Evolutionary conservation across 2,888 invertebrate species (phyloP).

Genomic region (Spilosoma lubricipeda): DNA sequence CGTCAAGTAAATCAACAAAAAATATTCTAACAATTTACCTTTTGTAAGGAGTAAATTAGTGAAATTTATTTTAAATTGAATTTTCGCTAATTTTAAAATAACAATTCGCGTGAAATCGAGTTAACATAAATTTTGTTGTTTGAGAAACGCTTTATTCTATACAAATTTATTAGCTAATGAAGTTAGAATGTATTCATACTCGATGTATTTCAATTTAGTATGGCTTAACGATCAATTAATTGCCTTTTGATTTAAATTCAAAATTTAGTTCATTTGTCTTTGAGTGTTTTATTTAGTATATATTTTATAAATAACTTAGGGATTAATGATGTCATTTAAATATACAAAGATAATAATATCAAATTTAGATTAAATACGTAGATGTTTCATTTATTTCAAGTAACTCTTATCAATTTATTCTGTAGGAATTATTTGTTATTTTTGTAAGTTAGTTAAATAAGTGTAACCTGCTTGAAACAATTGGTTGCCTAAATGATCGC

Average conservation of each 20-base stretch:
- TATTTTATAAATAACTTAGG: background rate
- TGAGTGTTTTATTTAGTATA: slow-evolving; percentile 1
- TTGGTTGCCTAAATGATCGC: background rate
- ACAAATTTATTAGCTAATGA: slow-evolving; percentile 19
- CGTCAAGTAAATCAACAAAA: slow-evolving; percentile 10
- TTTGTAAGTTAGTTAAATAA: too few species aligned
- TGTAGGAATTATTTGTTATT: background rate
- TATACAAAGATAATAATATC: background rate
- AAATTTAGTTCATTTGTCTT: slow-evolving; percentile 7
- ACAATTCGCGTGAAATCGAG: slow-evolving; percentile 24
- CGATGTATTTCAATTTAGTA: slow-evolving; percentile 17
- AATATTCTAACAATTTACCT: slow-evolving; percentile 18
- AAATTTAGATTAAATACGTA: background rate
- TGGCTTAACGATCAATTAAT: slow-evolving; percentile 21
- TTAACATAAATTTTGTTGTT: slow-evolving; percentile 25
- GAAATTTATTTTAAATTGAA: slow-evolving; percentile 17
- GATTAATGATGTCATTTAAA: background rate
- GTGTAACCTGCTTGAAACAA: too few species aligned
- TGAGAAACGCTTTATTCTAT: slow-evolving; percentile 21
- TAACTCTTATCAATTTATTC: background rate
- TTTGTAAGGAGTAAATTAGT: slow-evolving; percentile 19
- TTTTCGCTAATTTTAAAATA: slow-evolving; percentile 27
- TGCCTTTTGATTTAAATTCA: slow-evolving; percentile 20
- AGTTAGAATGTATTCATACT: slow-evolving; percentile 24
- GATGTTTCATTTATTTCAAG: background rate